phyloP scores from a whole-genome alignment of 2,113 vertebrate genomes.

The Ifrita kowaldi region DNA sequence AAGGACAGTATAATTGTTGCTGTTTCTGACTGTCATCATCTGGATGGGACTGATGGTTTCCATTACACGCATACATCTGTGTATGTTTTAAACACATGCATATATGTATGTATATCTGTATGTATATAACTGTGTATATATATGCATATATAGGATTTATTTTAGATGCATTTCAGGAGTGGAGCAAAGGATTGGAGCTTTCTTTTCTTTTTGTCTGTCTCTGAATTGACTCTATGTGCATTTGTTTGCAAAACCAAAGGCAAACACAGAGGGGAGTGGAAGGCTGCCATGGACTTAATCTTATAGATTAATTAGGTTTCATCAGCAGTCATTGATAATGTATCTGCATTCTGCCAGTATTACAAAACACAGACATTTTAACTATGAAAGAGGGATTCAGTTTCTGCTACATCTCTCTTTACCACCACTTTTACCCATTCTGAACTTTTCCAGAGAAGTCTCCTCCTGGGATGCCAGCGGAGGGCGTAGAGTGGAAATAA shows the following conservation, averaged over 20 bases:
- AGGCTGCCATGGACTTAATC: neutral
- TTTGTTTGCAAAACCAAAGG: constrained; percentile 28
- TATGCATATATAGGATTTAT: neutral
- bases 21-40: neutral
- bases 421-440: neutral
- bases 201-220: neutral
- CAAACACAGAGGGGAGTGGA: neutral
- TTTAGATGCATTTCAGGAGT: neutral
- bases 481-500: neutral
- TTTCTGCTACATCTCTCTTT: neutral
- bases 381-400: neutral
- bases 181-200: neutral
- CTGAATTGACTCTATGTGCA: neutral
- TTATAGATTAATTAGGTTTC: neutral
- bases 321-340: neutral
- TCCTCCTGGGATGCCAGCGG: neutral
- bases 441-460: neutral
- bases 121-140: neutral
- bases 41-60: neutral
- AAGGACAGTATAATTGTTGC: neutral
- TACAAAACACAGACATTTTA: neutral
- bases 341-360: neutral
- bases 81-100: neutral
- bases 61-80: neutral
- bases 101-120: neutral